Evolutionary conservation across 2,113 vertebrate species (phyloP).

Genomic region (Trogon surrucura): DNA sequence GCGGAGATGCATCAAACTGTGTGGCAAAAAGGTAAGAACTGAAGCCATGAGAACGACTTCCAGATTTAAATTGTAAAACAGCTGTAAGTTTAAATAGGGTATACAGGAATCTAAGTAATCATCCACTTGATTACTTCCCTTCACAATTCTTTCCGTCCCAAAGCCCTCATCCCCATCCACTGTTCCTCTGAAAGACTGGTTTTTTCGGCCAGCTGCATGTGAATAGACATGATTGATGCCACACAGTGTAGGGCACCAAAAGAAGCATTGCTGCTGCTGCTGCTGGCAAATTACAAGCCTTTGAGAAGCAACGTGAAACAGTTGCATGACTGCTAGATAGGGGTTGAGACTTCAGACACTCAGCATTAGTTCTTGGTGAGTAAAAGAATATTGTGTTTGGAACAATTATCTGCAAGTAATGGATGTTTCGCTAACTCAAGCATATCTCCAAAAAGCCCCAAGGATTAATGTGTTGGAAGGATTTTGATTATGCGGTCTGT

Average conservation of each 20-base stretch:
- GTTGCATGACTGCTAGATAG: neutral
- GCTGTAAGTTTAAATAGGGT: neutral
- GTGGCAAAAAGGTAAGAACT: neutral
- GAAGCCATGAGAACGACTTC: neutral
- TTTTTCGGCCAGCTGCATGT: neutral
- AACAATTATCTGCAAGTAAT: neutral
- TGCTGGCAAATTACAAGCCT: neutral
- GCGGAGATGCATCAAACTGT: neutral
- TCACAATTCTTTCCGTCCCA: neutral
- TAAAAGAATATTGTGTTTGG: neutral
- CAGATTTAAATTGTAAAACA: neutral
- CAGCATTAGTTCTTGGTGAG: neutral
- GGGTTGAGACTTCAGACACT: neutral
- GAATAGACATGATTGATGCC: neutral
- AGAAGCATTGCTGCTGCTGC: neutral
- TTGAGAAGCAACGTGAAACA: neutral
- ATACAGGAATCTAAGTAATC: neutral
- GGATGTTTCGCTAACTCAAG: neutral
- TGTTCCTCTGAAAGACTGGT: neutral
- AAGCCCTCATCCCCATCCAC: neutral
- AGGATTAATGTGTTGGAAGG: neutral
- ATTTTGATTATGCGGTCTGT: neutral
- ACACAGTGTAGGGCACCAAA: neutral
- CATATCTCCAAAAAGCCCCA: neutral
- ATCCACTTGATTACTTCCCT: neutral